Evolutionary conservation across 2,888 invertebrate genomes (phyloP), one percentile per base, ranked within the genome.

Genomic region (Aporophyla nigra): DNA sequence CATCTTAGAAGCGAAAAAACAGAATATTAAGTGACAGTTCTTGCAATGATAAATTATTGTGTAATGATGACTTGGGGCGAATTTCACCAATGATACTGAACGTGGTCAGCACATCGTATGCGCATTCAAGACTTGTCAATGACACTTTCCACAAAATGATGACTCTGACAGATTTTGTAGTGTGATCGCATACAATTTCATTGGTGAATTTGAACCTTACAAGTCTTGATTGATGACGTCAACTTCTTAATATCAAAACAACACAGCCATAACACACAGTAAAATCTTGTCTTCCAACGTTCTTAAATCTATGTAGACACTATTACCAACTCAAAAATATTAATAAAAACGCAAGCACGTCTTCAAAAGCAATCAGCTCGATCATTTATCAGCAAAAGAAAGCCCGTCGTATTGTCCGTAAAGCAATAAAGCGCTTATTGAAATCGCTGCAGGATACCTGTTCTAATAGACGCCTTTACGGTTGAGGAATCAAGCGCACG

Each of bases 351-450:
- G 3, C 46, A 61, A 66, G 63, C 86, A 83, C 84, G 68, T 83
- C 61, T 54, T 63, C 68, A 24, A 68, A 82, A 74, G 61, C 74
- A 71, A 85, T 78, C 72, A 51, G 67, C 56, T 54, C 65, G 58
- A 79, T 75, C 70, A 62, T 71, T 78, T 76, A 76, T 85, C 80
- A 78, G 56, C 63, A 65, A 81, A 77, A 78, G 69, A 76, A 86
- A 65, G 71, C 56, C 83, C 53, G 80, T 74, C 58, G 74, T 71
- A 82, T 83, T 86, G 80, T 86, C 79, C 70, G 66, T 54, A 27
- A 79, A 80, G 86, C 88, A 87, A 88, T 89, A 89, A 87, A 86
- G 84, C 85, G 80, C 85, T 90, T 89, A 91, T 88, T 90, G 91
- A 89, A 90, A 88, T 89, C 84, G 85, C 83, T 87, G 73, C 77